Evolutionary conservation across 2,797 vertebrate species (phyloP), one percentile per base, ranked within the genome.

Genomic region (Sebastes itinus): DNA sequence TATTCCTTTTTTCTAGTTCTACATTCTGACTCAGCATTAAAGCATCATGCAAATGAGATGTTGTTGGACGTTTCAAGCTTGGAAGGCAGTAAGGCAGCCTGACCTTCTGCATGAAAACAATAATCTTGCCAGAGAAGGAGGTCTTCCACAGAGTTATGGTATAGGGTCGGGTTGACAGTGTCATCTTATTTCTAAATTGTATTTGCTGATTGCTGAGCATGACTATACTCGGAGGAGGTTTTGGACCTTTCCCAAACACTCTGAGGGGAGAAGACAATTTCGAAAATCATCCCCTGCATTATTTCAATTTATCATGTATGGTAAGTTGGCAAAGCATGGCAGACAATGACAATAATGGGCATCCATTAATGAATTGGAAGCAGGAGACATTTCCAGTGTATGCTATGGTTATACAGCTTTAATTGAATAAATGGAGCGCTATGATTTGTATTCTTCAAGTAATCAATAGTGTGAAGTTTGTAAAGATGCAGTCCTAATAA

Each of bases 91-190:
- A 4, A 22, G 38, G 14, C 38, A 67, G 42, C 46, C 16, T 80
- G 72, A 80, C 71, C 64, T 73, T 80, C 68, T 63, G 32, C 16
- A 16, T 14, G 25, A 69, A 42, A 55, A 54, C 23, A 63, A n/a
- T 5, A 75, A 63, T 46, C 4, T 8, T 46, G 38, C 5, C 38
- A 28, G 5, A 30, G 27, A 9, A 68, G 33, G 18, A 55, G 58
- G 35, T 64, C 61, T 32, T 72, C 64, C 5, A 30, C 10, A 54
- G 20, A 35, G 59, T 12, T n/a, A 38, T 28, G 12, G 10, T 46
- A 46, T 46, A 46, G 28, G 7, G 20, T 30, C 16, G 10, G 13
- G 49, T 7, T 49, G 16, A 69, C 58, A 32, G 32, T 32, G 59
- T 63, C n/a, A 28, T 23, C 28, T 64, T 11, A 32, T 35, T 35